phyloP scores from a whole-genome alignment of 2,113 vertebrate species.

The Electrona antarctica region DNA sequence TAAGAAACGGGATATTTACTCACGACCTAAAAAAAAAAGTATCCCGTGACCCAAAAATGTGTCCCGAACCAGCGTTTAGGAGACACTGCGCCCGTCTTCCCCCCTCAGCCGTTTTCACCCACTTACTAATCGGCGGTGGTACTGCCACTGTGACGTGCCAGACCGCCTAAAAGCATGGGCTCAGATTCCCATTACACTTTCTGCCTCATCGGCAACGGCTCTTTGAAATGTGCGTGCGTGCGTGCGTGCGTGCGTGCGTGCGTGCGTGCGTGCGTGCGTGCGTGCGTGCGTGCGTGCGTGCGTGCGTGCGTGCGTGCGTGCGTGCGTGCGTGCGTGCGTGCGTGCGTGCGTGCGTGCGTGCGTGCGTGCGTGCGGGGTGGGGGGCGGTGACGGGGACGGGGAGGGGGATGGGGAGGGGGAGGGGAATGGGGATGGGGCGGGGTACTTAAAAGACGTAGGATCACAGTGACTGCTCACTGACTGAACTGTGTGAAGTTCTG shows the following conservation, averaged over 20 bases:
- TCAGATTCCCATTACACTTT: conserved; percentile 66
- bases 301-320: too few species aligned
- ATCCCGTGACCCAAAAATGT: too few species aligned
- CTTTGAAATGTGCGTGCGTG: conserved; percentile 56
- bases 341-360: too few species aligned
- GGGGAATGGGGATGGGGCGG: conserved; percentile 15
- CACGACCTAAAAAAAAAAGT: too few species aligned
- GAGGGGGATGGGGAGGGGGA: conserved; percentile 25
- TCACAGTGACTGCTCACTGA: conserved; percentile 71
- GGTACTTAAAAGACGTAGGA: conserved; percentile 70
- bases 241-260: too few species aligned
- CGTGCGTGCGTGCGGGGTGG: too few species aligned
- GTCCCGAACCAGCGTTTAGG: conserved; percentile 39
- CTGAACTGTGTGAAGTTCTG: conserved; percentile 63
- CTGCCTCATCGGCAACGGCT: conserved; percentile 61
- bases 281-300: too few species aligned
- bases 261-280: too few species aligned
- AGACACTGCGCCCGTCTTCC: conserved; percentile 29
- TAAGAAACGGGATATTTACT: too few species aligned
- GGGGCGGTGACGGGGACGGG: too few species aligned
- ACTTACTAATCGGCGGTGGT: conserved; percentile 19
- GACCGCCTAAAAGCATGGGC: conserved; percentile 69
- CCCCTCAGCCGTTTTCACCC: conserved; percentile 1
- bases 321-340: too few species aligned
- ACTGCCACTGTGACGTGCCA: conserved; percentile 61